Evolutionary conservation across 1,140 invertebrate genomes (phyloP).

Genomic region (Mercenaria mercenaria): DNA sequence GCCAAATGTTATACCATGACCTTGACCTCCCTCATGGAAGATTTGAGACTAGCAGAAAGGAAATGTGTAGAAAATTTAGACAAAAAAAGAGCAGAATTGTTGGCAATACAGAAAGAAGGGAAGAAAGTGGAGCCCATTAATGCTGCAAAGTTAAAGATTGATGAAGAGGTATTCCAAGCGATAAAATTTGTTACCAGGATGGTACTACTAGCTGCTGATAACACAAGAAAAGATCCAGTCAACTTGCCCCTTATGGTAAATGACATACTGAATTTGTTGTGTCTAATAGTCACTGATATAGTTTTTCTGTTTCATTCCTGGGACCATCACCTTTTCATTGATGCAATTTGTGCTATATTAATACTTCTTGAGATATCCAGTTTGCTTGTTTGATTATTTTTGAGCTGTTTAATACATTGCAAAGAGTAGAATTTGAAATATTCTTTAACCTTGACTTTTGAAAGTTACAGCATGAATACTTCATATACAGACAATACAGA

Average conservation of each 20-base stretch:
- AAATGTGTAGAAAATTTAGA: neutral
- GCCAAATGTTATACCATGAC: conserved; percentile 69
- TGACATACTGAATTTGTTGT: no score
- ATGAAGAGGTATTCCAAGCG: conserved; percentile 54
- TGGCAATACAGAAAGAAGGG: conserved; percentile 9
- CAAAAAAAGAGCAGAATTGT: neutral
- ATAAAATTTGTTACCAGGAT: conserved; percentile 67
- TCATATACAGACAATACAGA: no score
- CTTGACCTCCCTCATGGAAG: conserved; percentile 62
- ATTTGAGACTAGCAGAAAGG: conserved; percentile 69
- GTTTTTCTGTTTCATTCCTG: neutral
- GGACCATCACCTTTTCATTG: neutral
- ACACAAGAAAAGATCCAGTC: conserved; percentile 70
- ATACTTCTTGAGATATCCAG: no score
- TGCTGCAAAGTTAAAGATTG: conserved; percentile 2
- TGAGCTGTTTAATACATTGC: no score
- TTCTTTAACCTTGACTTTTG: no score
- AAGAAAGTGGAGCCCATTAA: conserved; percentile 35
- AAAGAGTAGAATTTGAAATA: no score
- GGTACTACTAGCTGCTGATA: conserved; percentile 71
- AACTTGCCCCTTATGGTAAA: conserved; percentile 77
- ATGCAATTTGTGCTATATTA: no score
- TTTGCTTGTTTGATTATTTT: no score
- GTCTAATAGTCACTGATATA: neutral
- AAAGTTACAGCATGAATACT: no score